A percentile compares a stretch with the other conserved stretches of the same genome.
Conservation (phyloP, 1,140 invertebrate genomes). For the Formica selysi region DNA sequence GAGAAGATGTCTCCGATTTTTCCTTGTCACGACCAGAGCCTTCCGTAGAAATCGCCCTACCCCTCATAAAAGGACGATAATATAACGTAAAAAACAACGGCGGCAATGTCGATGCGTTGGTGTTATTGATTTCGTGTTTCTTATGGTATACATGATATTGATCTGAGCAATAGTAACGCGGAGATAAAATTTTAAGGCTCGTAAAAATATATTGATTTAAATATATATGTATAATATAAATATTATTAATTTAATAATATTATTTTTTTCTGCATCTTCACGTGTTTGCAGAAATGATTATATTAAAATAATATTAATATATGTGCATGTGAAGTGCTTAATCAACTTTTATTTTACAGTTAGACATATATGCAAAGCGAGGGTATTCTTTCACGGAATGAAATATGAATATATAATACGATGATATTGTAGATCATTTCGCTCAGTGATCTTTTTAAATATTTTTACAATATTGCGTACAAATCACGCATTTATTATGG, state of each 20-base stretch:
- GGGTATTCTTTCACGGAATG: too few species aligned
- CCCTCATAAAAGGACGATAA: neutral
- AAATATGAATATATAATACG: too few species aligned
- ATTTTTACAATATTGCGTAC: neutral
- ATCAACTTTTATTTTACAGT: too few species aligned
- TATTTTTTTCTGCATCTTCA: too few species aligned
- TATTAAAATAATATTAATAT: slow-evolving; percentile 9
- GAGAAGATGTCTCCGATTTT: neutral
- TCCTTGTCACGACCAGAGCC: neutral
- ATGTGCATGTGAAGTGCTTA: neutral
- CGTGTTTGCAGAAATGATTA: too few species aligned
- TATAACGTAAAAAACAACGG: neutral
- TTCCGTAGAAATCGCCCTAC: neutral
- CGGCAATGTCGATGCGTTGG: neutral
- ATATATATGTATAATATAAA: too few species aligned
- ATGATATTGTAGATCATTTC: slow-evolving; percentile 19
- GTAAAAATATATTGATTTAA: too few species aligned
- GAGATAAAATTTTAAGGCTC: too few species aligned
- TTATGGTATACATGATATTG: neutral
- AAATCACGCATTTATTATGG: neutral
- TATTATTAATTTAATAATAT: too few species aligned
- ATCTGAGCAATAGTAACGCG: neutral
- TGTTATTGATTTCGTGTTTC: neutral
- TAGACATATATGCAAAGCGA: too few species aligned
- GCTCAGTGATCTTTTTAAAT: slow-evolving; percentile 37